Percentiles rank a stretch among this genome's conserved stretches.
Conservation (phyloP, 2,113 vertebrate genomes). For the Pyrgilauda ruficollis region DNA sequence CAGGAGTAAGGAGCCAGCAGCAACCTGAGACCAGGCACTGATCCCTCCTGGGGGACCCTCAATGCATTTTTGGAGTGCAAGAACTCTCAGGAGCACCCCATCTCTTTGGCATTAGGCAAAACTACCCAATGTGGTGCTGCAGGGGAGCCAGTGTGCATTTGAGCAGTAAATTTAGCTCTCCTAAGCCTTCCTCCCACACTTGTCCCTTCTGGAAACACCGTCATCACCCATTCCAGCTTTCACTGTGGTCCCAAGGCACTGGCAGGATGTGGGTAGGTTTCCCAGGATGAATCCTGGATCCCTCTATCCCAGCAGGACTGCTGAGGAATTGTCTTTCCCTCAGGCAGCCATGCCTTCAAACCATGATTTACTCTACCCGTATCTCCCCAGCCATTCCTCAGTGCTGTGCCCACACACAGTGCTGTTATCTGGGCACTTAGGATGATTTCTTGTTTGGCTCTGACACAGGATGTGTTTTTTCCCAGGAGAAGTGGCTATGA, state of each 20-base stretch:
- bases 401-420: fast-evolving
- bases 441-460: constrained; percentile 1
- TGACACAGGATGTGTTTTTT: background rate
- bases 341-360: background rate
- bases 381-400: background rate
- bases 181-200: background rate
- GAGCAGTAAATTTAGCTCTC: background rate
- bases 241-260: fast-evolving
- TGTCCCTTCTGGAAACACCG: background rate
- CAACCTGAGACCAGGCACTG: background rate
- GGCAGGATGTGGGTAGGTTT: background rate
- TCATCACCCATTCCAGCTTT: background rate
- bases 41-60: background rate
- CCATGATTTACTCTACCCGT: fast-evolving
- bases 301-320: background rate
- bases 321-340: background rate
- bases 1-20: background rate
- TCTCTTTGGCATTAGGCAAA: background rate
- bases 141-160: background rate
- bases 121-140: background rate
- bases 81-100: background rate
- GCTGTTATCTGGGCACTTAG: background rate
- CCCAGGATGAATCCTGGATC: background rate
- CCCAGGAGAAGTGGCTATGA: background rate
- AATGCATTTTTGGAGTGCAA: background rate